phyloP scores from a whole-genome alignment of 2,797 vertebrate species.

The Malurus splendens region DNA sequence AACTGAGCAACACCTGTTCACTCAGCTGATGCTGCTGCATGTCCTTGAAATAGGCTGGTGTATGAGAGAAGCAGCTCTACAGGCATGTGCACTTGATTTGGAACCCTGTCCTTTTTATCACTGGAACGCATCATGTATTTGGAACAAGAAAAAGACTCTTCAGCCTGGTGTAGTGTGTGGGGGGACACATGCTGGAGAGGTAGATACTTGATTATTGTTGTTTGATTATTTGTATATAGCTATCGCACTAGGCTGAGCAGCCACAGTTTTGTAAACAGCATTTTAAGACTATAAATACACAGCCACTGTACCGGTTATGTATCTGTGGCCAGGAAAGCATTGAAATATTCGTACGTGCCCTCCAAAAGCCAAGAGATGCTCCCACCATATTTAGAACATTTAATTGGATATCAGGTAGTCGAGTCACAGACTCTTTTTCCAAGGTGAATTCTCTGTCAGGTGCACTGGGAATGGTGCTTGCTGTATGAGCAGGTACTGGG shows the following conservation, averaged over 20 bases:
- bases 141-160: neutral
- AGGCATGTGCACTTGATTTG: neutral
- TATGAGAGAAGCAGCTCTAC: neutral
- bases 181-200: neutral
- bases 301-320: neutral
- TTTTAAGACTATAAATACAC: neutral
- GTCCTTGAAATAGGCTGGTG: slow-evolving; percentile 23
- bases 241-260: neutral
- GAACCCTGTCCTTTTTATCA: neutral
- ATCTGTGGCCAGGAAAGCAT: neutral
- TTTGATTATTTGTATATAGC: neutral
- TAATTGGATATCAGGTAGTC: neutral
- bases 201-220: neutral
- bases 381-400: neutral
- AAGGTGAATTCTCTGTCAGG: neutral
- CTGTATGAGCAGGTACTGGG: neutral
- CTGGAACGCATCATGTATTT: neutral
- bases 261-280: neutral
- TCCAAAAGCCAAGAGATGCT: neutral
- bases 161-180: neutral
- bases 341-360: neutral
- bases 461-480: neutral
- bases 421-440: neutral
- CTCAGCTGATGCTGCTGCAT: neutral
- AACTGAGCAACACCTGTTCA: slow-evolving; percentile 30